phyloP scores from a whole-genome alignment of 2,888 invertebrate species.

The Eudasyphora cyanicolor region DNA sequence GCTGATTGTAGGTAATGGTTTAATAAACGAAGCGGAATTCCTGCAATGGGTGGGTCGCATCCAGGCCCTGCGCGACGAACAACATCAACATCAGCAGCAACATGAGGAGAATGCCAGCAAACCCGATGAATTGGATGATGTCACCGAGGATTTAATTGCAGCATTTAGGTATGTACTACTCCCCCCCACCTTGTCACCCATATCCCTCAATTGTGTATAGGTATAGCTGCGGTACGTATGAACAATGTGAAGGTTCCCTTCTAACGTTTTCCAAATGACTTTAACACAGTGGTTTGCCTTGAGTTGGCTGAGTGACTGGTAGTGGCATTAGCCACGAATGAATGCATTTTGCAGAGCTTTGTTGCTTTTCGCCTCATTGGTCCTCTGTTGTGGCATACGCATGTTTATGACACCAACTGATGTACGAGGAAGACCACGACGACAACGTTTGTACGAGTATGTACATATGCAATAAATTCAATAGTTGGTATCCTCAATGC shows the following conservation, averaged over 20 bases:
- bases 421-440: no score
- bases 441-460: neutral
- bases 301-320: neutral
- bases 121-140: conserved; percentile 82
- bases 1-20: conserved; percentile 83
- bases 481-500: neutral
- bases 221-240: neutral
- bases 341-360: neutral
- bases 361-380: neutral
- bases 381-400: conserved; percentile 8
- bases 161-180: conserved; percentile 85
- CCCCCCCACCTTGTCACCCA: neutral
- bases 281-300: neutral
- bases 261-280: neutral
- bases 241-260: neutral
- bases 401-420: conserved; percentile 11
- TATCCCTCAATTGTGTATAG: neutral
- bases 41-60: conserved; percentile 89
- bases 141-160: conserved; percentile 89
- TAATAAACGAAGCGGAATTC: conserved; percentile 89
- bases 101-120: conserved; percentile 81
- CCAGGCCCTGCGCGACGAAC: conserved; percentile 84
- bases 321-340: neutral
- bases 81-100: conserved; percentile 68
- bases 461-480: no score